Percentiles rank a stretch among this genome's conserved stretches.
phyloP scores from a whole-genome alignment of 2,797 vertebrate genomes.

The Eulemur mongoz region DNA sequence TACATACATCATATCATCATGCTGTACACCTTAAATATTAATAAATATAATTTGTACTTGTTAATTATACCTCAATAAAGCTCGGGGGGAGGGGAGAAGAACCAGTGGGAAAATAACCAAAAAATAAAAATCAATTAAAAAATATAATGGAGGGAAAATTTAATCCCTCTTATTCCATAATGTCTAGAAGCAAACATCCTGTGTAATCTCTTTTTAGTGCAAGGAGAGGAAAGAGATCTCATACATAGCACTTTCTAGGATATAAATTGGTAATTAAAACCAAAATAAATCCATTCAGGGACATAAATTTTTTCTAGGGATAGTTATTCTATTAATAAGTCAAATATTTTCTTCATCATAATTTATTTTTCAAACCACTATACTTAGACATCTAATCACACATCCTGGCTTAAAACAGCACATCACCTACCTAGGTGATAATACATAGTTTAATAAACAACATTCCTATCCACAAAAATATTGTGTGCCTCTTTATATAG shows the following conservation, averaged over 20 bases:
- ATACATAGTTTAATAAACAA: neutral
- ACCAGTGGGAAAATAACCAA: neutral
- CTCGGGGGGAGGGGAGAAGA: neutral
- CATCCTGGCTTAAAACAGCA: neutral
- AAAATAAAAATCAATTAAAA: neutral
- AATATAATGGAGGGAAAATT: neutral
- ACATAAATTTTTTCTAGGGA: neutral
- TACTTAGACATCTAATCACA: neutral
- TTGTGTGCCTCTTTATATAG: neutral
- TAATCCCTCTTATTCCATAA: neutral
- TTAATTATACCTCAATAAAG: neutral
- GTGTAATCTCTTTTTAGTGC: neutral
- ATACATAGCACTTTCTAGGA: neutral
- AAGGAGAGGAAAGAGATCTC: neutral
- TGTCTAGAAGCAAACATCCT: neutral
- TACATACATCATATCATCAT: neutral
- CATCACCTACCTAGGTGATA: neutral
- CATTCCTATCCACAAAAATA: constrained; percentile 2
- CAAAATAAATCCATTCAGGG: neutral
- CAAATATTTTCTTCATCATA: neutral
- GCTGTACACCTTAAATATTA: neutral
- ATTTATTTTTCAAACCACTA: constrained; percentile 21
- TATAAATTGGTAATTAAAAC: neutral
- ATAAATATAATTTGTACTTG: neutral
- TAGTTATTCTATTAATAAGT: neutral